Evolutionary conservation across 2,113 vertebrate species (phyloP), one percentile per base, ranked within the genome.

Genomic region (Cettia cetti): DNA sequence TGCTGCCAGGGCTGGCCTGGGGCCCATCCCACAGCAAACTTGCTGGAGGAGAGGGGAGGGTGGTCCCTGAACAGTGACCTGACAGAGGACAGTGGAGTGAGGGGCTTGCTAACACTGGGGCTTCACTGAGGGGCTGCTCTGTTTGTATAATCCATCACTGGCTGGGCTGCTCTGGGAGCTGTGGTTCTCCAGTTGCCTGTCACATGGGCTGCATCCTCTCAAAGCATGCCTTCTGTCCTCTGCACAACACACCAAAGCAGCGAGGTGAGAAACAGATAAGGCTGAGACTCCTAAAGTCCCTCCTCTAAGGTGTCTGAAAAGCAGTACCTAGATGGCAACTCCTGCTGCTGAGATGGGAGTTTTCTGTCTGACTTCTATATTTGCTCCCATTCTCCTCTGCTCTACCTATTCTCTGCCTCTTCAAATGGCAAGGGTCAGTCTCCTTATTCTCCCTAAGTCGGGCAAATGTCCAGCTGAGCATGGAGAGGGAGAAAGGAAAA

Each of bases 11-110:
- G 66, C 35, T 90, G 47, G 28, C 22, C 6, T 40, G 35, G 5
- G 19, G 21, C 14, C 23, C 18, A 28, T 63, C 21, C 42, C 16
- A 7, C 0, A 0, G 0, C 68, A 24, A 87, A 28, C 30, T 54
- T 54, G 42, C 22, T 63, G 39, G 15, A 71, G 45, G 27, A 81
- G 26, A 45, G 47, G 42, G 24, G 18, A 76, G 33, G 27, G 49
- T 65, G 33, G n/a, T 40, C 37, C 23, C 28, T 33, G 40, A 33
- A 16, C 10, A 23, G 39, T 53, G 70, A 59, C 50, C 35, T 68
- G 44, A 40, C 30, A n/a, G 0, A 0, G 47, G 15, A 28, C 2
- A 2, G 13, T 40, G 42, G 54, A 13, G 15, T 3, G 19, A 47
- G 13, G 40, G n/a, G 19, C 47, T 75, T 75, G 24, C 45, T 61